Evolutionary conservation across 1,140 invertebrate genomes (phyloP).

Genomic region (Cardiocondyla obscurior): DNA sequence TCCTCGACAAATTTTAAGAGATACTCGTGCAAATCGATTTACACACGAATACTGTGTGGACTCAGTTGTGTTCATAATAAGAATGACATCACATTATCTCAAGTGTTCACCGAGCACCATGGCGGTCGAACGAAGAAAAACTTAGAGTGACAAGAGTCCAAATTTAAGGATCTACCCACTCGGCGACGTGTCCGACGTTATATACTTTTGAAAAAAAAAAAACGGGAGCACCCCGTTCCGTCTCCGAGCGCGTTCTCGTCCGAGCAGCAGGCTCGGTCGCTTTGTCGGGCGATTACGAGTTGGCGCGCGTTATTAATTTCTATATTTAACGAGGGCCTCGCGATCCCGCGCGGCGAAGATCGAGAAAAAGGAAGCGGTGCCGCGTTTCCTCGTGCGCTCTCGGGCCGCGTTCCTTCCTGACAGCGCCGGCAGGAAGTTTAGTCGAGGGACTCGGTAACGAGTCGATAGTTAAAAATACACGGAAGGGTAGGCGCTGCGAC

Average conservation of each 20-base stretch:
- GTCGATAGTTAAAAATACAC: conserved; percentile 73
- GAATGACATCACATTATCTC: background rate
- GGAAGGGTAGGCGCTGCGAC: conserved; percentile 33
- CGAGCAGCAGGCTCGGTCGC: conserved; percentile 9
- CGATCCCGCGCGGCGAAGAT: background rate
- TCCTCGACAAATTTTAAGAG: background rate
- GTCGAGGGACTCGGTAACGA: conserved; percentile 68
- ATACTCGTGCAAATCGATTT: background rate
- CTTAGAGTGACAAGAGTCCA: background rate
- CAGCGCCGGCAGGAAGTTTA: conserved; percentile 75
- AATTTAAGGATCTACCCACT: background rate
- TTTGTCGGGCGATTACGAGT: background rate
- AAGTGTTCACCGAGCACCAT: background rate
- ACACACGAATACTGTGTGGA: background rate
- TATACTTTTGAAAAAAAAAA: background rate
- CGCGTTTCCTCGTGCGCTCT: conserved; percentile 61
- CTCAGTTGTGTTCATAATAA: background rate
- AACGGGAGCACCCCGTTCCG: background rate
- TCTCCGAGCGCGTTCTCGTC: background rate
- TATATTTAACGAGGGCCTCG: conserved; percentile 9
- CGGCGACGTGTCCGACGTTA: background rate
- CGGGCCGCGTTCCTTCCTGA: conserved; percentile 64
- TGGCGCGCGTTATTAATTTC: conserved; percentile 6
- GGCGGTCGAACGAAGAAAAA: background rate
- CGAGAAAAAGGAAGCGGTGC: conserved; percentile 9